Evolutionary conservation across 2,113 vertebrate species (phyloP).

Genomic region (Siniperca knerii): DNA sequence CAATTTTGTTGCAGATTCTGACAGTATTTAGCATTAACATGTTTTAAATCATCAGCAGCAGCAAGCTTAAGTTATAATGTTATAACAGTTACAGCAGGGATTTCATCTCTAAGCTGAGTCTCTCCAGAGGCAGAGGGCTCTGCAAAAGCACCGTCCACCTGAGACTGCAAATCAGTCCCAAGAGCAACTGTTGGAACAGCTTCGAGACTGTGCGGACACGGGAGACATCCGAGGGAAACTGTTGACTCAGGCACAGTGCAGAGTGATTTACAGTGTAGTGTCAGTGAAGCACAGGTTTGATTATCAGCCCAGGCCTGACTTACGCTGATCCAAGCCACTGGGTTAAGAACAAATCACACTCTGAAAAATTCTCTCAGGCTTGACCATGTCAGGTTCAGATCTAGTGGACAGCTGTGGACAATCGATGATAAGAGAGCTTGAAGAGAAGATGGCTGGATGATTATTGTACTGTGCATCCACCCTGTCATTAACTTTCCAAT

Average conservation of each 20-base stretch:
- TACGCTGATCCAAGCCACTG: conserved; percentile 12
- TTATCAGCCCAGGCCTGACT: background rate
- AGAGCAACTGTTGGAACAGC: background rate
- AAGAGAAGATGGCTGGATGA: background rate
- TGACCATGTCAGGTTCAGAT: conserved; percentile 10
- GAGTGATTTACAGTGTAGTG: conserved; percentile 26
- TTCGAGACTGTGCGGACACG: background rate
- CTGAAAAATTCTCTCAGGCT: background rate
- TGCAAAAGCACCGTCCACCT: background rate
- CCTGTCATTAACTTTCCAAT: background rate
- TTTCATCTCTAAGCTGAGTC: conserved; percentile 23
- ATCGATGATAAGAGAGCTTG: background rate
- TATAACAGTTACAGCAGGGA: background rate
- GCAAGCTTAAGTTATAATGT: background rate
- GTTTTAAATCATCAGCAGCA: background rate
- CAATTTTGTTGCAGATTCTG: background rate
- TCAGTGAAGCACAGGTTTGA: conserved; percentile 9
- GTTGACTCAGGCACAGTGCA: conserved; percentile 45
- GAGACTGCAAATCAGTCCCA: background rate
- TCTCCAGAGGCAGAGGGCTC: conserved; percentile 2
- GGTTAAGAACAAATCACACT: background rate
- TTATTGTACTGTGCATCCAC: background rate
- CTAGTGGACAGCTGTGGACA: background rate
- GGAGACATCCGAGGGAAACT: conserved; percentile 9
- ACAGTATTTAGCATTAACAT: background rate